A percentile compares a stretch with the other conserved stretches of the same genome.
These are phyloP conservation scores for Zaprionus davidi DNA, from an alignment of 1,140 invertebrate species.

Conservation along the genomic window DNA sequence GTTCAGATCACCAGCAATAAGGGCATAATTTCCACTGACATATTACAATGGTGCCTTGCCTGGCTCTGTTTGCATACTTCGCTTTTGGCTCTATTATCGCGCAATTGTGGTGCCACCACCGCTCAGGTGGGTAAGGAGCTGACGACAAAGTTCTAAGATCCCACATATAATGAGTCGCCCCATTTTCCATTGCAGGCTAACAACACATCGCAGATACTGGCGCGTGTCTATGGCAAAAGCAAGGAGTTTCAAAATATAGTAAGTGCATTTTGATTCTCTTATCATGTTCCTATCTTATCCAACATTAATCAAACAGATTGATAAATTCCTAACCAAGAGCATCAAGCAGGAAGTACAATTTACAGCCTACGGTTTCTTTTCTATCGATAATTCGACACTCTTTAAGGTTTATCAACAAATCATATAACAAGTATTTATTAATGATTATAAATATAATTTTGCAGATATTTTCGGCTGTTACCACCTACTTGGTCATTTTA, in stretches of 20 bases:
- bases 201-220: slow-evolving; percentile 71
- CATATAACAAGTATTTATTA: not conserved
- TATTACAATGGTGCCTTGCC: slow-evolving; percentile 73
- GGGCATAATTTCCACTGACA: slow-evolving; percentile 57
- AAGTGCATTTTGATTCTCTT: not conserved
- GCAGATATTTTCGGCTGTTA: slow-evolving; percentile 82
- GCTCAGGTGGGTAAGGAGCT: slow-evolving; percentile 54
- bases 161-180: slow-evolving; percentile 7
- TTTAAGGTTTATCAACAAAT: slow-evolving; percentile 63
- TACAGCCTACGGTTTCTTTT: slow-evolving; percentile 82
- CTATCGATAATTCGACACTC: slow-evolving; percentile 80
- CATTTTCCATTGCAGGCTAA: slow-evolving; percentile 65
- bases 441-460: not conserved
- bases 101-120: slow-evolving; percentile 72
- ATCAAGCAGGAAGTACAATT: slow-evolving; percentile 82
- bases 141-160: not conserved
- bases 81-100: slow-evolving; percentile 64
- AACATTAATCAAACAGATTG: slow-evolving; percentile 59
- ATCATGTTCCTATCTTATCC: not conserved
- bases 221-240: slow-evolving; percentile 73
- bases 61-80: slow-evolving; percentile 70
- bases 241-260: slow-evolving; percentile 82
- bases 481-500: slow-evolving; percentile 80
- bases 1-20: slow-evolving; percentile 78
- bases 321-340: slow-evolving; percentile 82